Conservation (phyloP, 2,797 vertebrate genomes). For the Glossophaga mutica region DNA sequence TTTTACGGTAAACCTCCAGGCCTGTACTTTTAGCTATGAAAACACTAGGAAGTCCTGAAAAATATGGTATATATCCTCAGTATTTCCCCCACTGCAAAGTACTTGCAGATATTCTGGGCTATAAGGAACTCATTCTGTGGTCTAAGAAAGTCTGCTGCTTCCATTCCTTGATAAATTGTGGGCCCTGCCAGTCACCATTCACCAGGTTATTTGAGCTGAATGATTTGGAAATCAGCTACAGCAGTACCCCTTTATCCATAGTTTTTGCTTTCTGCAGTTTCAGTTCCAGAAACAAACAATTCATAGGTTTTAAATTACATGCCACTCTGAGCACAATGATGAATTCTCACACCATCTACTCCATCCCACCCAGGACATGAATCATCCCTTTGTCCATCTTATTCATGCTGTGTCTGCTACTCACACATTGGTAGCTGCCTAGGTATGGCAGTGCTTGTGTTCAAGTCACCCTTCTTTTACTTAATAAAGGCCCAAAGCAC, state of each 20-base stretch:
- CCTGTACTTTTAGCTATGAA: background rate
- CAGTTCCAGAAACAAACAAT: background rate
- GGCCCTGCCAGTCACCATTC: background rate
- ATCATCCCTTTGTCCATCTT: background rate
- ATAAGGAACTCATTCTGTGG: background rate
- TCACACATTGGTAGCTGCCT: background rate
- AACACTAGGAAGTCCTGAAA: background rate
- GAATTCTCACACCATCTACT: background rate
- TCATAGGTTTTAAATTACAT: background rate
- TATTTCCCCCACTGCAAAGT: background rate
- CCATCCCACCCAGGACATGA: background rate
- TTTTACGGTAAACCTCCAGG: background rate
- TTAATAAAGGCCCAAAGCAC: background rate
- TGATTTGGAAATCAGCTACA: background rate
- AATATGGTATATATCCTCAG: background rate
- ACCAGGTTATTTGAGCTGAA: background rate
- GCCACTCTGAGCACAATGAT: background rate
- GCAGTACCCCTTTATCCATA: background rate
- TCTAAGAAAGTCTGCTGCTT: background rate
- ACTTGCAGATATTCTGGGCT: background rate
- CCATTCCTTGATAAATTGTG: background rate
- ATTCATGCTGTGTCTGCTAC: background rate
- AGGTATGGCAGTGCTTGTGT: background rate
- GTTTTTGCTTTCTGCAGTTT: background rate
- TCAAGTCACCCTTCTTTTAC: background rate